Conservation (phyloP, 2,797 vertebrate genomes). For the Megalops cyprinoides region DNA sequence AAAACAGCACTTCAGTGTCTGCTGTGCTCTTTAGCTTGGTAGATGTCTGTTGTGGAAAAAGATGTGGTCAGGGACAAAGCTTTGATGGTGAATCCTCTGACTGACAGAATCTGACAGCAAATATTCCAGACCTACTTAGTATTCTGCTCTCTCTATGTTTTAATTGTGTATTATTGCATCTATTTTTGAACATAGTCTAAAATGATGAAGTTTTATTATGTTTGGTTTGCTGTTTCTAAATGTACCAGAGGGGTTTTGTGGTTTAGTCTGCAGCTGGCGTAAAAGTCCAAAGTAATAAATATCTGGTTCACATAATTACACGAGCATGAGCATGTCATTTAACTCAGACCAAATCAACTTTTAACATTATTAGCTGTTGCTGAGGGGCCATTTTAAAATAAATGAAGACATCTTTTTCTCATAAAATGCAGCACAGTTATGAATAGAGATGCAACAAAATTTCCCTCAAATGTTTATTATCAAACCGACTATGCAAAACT, state of each 20-base stretch:
- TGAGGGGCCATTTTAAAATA: background rate
- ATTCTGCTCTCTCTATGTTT: background rate
- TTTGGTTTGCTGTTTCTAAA: background rate
- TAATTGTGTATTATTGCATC: background rate
- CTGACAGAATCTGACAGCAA: background rate
- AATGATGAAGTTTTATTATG: background rate
- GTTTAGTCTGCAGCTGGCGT: background rate
- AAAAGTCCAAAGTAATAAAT: background rate
- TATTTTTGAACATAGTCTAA: background rate
- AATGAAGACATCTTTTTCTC: background rate
- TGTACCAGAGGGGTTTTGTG: background rate
- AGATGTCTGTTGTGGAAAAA: constrained; percentile 31
- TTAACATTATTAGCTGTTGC: background rate
- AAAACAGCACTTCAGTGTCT: constrained; percentile 46
- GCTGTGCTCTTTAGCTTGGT: constrained; percentile 26
- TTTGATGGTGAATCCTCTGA: constrained; percentile 25
- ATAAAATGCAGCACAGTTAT: background rate
- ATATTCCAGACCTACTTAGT: background rate
- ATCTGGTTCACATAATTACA: background rate
- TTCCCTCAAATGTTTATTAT: constrained; percentile 7
- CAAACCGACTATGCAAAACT: background rate
- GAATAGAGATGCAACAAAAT: background rate
- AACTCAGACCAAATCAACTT: background rate
- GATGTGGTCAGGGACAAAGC: constrained; percentile 52
- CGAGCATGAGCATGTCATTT: background rate